These are phyloP conservation scores for Gnathonemus longibarbis DNA, from an alignment of 2,113 vertebrate genomes.

Conservation along the genomic window DNA sequence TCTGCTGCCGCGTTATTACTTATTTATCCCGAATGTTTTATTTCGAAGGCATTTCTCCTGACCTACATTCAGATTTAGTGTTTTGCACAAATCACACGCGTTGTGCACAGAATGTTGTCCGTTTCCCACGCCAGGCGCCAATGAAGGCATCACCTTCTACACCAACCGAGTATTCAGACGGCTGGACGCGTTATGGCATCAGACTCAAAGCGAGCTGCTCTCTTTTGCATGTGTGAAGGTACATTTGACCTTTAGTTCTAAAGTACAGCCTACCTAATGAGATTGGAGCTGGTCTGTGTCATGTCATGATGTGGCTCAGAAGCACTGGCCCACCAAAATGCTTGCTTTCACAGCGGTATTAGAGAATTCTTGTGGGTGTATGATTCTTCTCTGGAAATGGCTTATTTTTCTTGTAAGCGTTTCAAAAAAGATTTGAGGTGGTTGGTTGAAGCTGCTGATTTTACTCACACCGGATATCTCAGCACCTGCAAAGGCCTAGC, in stretches of 20 bases:
- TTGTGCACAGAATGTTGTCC: not conserved
- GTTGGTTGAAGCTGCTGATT: not conserved
- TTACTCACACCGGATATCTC: not conserved
- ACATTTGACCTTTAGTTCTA: not conserved
- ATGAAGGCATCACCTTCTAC: not conserved
- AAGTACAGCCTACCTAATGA: not conserved
- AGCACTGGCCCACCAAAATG: not conserved
- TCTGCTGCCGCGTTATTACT: not conserved
- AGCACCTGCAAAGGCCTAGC: not conserved
- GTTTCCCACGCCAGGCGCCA: not conserved
- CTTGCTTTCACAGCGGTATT: not conserved
- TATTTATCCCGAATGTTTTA: not conserved
- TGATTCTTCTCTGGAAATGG: not conserved
- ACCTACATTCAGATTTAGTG: conserved; percentile 1
- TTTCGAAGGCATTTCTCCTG: conserved; percentile 21
- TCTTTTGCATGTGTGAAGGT: not conserved
- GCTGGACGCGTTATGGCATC: not conserved
- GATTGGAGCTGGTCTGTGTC: not conserved
- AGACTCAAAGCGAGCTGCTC: not conserved
- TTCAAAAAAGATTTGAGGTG: not conserved
- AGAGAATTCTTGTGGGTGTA: not conserved
- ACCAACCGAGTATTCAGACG: not conserved
- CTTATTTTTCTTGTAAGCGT: not conserved
- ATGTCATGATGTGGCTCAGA: not conserved
- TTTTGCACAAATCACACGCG: not conserved